Conservation (phyloP, 2,113 vertebrate species). For the Heloderma charlesbogerti region DNA sequence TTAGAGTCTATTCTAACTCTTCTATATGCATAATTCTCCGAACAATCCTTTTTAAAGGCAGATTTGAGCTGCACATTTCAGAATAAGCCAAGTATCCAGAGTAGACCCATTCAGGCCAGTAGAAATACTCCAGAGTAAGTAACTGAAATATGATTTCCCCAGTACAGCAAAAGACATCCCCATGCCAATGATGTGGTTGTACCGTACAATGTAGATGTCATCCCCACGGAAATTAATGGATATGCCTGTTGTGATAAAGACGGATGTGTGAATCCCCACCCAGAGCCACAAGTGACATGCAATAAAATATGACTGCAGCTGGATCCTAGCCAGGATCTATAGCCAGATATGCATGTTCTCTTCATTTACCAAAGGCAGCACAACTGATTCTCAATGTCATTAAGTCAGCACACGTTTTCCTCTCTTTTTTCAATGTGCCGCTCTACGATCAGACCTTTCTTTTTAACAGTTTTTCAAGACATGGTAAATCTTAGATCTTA, state of each 20-base stretch:
- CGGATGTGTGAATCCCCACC: background rate
- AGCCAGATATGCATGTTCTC: background rate
- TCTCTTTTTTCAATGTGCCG: background rate
- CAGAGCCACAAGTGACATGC: background rate
- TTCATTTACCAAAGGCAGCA: too few relatives aligned
- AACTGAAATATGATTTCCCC: background rate
- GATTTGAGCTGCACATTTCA: background rate
- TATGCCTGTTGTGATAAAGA: background rate
- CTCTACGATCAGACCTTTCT: background rate
- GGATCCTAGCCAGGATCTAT: background rate
- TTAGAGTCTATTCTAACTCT: conserved; percentile 1
- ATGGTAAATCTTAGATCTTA: background rate
- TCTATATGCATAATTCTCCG: background rate
- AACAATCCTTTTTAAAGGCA: background rate
- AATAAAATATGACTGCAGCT: background rate
- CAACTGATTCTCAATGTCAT: background rate
- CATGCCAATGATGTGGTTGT: background rate
- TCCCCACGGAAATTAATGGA: background rate
- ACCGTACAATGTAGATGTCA: background rate
- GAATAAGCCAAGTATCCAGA: background rate
- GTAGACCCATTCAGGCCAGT: background rate
- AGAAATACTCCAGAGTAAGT: background rate
- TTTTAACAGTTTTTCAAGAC: background rate
- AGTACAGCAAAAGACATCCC: background rate
- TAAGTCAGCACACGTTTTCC: background rate